phyloP scores from a whole-genome alignment of 2,888 invertebrate species.

The Nematopogon swammerdamellus region DNA sequence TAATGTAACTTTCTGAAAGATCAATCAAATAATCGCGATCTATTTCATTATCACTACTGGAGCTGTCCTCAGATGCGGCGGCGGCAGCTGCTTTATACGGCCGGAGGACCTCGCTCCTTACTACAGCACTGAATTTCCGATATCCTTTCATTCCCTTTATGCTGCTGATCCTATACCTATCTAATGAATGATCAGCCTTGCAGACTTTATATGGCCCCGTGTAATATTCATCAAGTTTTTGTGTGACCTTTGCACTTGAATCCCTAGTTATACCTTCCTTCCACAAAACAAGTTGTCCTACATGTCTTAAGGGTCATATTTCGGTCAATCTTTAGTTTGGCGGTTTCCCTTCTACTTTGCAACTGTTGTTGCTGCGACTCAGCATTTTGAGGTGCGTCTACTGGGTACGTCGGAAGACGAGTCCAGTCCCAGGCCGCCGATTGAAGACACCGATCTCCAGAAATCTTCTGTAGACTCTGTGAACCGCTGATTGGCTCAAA shows the following conservation, averaged over 20 bases:
- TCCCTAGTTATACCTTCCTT: neutral
- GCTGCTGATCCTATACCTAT: neutral
- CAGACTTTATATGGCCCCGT: neutral
- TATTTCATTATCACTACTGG: neutral
- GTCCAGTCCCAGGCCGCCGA: constrained; percentile 8
- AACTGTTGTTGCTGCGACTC: neutral
- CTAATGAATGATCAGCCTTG: neutral
- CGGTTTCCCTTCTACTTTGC: neutral
- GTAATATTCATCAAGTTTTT: neutral
- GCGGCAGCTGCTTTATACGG: neutral
- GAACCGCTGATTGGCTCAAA: constrained; percentile 12
- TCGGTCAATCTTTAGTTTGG: neutral
- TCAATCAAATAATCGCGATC: neutral
- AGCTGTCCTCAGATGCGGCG: neutral
- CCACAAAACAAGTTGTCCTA: neutral
- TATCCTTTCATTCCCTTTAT: neutral
- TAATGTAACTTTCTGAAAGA: neutral
- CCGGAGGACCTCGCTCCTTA: neutral
- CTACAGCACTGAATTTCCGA: neutral
- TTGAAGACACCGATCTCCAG: constrained; percentile 10
- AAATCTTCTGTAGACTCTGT: constrained; percentile 9
- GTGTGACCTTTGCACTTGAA: neutral
- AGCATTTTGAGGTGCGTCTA: neutral
- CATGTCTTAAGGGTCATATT: neutral
- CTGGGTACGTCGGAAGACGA: neutral